Evolutionary conservation across 2,888 invertebrate genomes (phyloP).

Genomic region (Papilio gigon): DNA sequence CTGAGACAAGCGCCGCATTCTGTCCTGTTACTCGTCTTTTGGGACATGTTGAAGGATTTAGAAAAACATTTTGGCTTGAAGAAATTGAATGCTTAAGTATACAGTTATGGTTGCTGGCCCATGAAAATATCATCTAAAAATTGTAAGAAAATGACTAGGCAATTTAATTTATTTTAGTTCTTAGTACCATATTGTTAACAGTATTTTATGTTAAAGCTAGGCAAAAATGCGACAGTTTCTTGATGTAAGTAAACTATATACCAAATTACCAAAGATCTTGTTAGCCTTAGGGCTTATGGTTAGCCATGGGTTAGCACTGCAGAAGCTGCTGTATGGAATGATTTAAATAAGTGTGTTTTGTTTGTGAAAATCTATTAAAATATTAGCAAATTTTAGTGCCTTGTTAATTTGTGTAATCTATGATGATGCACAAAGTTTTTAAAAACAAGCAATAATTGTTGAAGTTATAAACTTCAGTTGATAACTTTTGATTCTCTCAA

Average conservation of each 20-base stretch:
- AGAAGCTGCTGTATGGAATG: too few species aligned
- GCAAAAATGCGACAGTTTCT: too few species aligned
- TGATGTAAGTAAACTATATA: neutral
- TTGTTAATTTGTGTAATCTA: neutral
- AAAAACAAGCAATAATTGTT: too few species aligned
- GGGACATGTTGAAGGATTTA: conserved; percentile 87
- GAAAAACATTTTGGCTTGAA: conserved; percentile 58
- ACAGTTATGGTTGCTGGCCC: neutral
- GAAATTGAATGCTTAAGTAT: conserved; percentile 32
- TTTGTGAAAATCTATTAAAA: too few species aligned
- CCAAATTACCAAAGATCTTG: neutral
- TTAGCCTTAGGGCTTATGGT: neutral
- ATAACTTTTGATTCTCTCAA: too few species aligned
- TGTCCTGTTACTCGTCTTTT: conserved; percentile 92
- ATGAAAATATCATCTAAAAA: neutral
- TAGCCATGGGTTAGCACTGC: too few species aligned
- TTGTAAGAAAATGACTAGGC: neutral
- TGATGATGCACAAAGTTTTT: too few species aligned
- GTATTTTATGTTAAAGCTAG: neutral
- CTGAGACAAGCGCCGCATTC: conserved; percentile 96
- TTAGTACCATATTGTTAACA: neutral
- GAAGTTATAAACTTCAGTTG: too few species aligned
- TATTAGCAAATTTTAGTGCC: neutral
- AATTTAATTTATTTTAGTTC: neutral
- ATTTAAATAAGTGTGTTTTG: too few species aligned